These are phyloP conservation scores for Drosophila kanekoi DNA, from an alignment of 2,888 invertebrate genomes.

Conservation along the genomic window DNA sequence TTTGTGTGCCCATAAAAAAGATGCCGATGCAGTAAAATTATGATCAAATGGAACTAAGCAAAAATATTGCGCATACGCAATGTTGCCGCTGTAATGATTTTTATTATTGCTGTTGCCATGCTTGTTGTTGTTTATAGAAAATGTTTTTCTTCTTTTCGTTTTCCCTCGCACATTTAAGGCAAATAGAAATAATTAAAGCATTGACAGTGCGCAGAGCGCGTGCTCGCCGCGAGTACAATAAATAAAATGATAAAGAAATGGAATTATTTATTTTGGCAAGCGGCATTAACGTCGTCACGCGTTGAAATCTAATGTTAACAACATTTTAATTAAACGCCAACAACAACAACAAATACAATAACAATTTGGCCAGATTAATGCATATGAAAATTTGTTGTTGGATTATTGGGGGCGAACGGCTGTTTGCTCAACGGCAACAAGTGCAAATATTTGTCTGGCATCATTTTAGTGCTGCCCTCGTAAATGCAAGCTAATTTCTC, in stretches of 20 bases:
- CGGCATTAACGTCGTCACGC: constrained; percentile 67
- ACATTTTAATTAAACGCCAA: constrained; percentile 71
- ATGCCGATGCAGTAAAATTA: constrained; percentile 55
- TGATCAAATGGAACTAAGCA: constrained; percentile 63
- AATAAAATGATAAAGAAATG: constrained; percentile 65
- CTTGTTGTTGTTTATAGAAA: constrained; percentile 42
- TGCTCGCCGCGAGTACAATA: constrained; percentile 36
- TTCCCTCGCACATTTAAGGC: constrained; percentile 34
- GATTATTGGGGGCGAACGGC: constrained; percentile 40
- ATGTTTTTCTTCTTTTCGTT: background rate
- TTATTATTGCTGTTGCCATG: constrained; percentile 30
- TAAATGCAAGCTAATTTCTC: constrained; percentile 18
- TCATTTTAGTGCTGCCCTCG: constrained; percentile 24
- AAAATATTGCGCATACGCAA: constrained; percentile 43
- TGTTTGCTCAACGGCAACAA: constrained; percentile 34
- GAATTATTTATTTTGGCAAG: constrained; percentile 69
- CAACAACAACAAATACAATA: constrained; percentile 25
- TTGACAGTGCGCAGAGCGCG: constrained; percentile 35
- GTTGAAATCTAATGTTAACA: constrained; percentile 78
- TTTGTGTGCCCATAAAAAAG: constrained; percentile 54
- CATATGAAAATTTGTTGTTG: constrained; percentile 43
- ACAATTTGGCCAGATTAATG: constrained; percentile 39
- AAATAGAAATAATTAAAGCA: constrained; percentile 66
- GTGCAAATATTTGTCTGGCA: constrained; percentile 57
- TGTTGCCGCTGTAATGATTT: constrained; percentile 19